These are phyloP conservation scores for Muraenolepis orangiensis DNA, from an alignment of 2,797 vertebrate genomes.

Conservation along the genomic window DNA sequence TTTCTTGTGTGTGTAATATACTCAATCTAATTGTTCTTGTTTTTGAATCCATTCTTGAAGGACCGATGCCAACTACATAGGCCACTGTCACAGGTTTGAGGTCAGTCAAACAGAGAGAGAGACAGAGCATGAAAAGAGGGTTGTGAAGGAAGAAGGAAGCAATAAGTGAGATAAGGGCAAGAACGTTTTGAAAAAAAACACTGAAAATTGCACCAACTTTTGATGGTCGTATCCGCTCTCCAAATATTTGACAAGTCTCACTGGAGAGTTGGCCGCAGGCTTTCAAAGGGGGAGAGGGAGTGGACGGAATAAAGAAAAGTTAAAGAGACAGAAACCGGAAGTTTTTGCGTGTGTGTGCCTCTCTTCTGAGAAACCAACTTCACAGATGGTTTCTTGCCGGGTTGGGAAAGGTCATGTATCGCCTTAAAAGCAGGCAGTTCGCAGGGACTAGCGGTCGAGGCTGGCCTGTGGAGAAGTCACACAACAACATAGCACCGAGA, in stretches of 20 bases:
- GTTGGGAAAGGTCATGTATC: too few relatives aligned
- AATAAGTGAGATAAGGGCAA: constrained; percentile 1
- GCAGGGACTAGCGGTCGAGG: too few relatives aligned
- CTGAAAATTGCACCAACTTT: background rate
- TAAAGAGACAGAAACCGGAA: background rate
- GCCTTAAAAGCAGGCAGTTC: too few relatives aligned
- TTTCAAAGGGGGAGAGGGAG: background rate
- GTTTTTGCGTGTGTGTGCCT: too few relatives aligned
- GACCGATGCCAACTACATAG: background rate
- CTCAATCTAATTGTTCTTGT: background rate
- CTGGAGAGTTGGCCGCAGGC: background rate
- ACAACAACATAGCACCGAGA: too few relatives aligned
- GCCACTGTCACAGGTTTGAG: background rate
- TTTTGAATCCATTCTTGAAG: background rate
- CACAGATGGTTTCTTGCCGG: too few relatives aligned
- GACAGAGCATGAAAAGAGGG: background rate
- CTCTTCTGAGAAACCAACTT: too few relatives aligned
- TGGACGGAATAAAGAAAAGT: background rate
- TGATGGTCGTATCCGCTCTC: background rate
- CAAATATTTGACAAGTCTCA: background rate
- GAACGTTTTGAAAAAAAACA: background rate
- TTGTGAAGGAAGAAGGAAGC: background rate
- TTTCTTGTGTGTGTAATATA: too few relatives aligned
- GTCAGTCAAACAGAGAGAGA: background rate
- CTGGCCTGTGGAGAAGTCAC: too few relatives aligned